Base-by-base conservation (phyloP, 2,888 invertebrate genomes). In the Apodemia duryi region DNA sequence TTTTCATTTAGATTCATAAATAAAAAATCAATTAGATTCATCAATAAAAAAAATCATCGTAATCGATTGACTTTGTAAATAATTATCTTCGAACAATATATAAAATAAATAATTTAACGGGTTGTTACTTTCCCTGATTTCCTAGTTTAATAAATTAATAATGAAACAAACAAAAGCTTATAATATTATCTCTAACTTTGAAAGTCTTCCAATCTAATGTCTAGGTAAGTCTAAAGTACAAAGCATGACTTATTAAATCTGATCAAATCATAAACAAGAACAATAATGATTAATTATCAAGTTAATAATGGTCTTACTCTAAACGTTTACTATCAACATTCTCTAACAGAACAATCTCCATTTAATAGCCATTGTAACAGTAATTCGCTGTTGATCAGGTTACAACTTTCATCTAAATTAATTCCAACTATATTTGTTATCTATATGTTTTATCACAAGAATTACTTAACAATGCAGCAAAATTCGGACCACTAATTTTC, bases 381-480 rank as follows among this genome's bases (percentile, higher is more conserved):
- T 52, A n/a, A 52, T 52, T 52, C 28, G 28, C 43, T 11, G 3
- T 43, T 52, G n/a, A 52, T 52, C 52, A 21, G 21, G 28, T 52
- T 21, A 52, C 52, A 52, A 52, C 52, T 52, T 52, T 52, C 52
- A 21, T 52, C 28, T 52, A 52, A 52, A 52, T 52, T 43, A 43
- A 43, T 43, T 43, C 11, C 1, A 43, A 43, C 43, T 10, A 43
- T 51, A 51, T 51, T 51, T 51, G 51, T 6, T 21, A 51, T 51
- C 21, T 51, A 21, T 9, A 51, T n/a, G 51, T 21, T 21, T 21
- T n/a, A 51, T 51, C 51, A 51, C 21, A 21, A 43, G 10, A 43
- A 43, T 43, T 43, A 43, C 43, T 43, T 43, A 43, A 43, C 9
- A 11, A 43, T 43, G 10, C 43, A 10, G 9, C 43, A 43, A 43